Evolutionary conservation across 2,888 invertebrate genomes (phyloP).

Genomic region (Urechis unicinctus): DNA sequence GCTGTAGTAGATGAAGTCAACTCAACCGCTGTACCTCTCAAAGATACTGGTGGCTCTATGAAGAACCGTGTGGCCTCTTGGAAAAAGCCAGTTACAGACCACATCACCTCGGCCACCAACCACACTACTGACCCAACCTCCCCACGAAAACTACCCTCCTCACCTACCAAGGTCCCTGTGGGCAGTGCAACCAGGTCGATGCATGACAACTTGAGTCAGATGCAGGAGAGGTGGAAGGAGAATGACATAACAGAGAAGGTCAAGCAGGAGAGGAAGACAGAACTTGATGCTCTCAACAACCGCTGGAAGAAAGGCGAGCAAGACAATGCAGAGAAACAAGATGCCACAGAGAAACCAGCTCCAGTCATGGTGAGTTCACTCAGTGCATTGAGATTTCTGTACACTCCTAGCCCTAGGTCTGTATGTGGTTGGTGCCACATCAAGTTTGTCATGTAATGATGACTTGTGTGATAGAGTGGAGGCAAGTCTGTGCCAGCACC

Average conservation of each 20-base stretch:
- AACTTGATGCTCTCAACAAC: constrained; percentile 42
- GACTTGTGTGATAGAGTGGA: no score
- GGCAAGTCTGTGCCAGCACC: no score
- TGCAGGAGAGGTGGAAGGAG: constrained; percentile 30
- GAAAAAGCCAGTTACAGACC: background rate
- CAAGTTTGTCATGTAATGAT: no score
- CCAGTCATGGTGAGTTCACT: background rate
- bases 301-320: constrained; percentile 39
- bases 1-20: background rate
- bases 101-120: background rate
- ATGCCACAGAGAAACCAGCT: background rate
- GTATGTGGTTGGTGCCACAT: no score
- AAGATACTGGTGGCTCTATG: background rate
- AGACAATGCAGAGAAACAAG: constrained; percentile 1
- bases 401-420: no score
- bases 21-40: background rate
- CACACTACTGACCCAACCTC: background rate
- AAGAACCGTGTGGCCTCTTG: no score
- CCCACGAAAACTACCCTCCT: background rate
- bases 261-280: constrained; percentile 42
- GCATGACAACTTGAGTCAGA: constrained; percentile 39
- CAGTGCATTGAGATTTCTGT: background rate
- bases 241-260: constrained; percentile 39
- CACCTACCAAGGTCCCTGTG: constrained; percentile 8
- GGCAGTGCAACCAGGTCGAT: constrained; percentile 41